Percentiles rank a stretch among this genome's conserved stretches.
These are phyloP conservation scores for Protodeltote pygarga DNA, from an alignment of 2,888 invertebrate genomes.

Conservation along the genomic window DNA sequence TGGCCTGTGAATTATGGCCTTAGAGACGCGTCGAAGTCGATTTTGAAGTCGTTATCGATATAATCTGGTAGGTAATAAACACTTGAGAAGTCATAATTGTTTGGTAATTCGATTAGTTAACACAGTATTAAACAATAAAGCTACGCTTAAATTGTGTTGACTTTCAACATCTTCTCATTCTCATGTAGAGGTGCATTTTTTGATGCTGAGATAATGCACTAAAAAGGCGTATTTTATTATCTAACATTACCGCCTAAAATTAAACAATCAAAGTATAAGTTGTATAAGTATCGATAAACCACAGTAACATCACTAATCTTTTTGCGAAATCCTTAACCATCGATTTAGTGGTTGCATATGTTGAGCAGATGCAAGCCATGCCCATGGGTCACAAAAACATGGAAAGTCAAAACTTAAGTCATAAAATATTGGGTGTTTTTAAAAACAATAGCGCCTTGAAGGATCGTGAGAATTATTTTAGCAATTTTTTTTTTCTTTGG, in stretches of 20 bases:
- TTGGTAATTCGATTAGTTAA: no score
- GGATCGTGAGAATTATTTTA: conserved; percentile 39
- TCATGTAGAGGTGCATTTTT: no score
- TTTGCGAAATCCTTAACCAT: conserved; percentile 74
- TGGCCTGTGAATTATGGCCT: conserved; percentile 77
- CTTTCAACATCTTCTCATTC: no score
- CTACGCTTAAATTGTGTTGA: no score
- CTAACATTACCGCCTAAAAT: no score
- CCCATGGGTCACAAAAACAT: conserved; percentile 63
- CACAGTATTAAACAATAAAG: no score
- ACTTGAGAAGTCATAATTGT: no score
- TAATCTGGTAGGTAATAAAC: no score
- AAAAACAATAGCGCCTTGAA: conserved; percentile 66
- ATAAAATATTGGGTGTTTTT: conserved; percentile 59
- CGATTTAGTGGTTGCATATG: conserved; percentile 77
- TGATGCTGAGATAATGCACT: no score
- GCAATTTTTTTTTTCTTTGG: no score
- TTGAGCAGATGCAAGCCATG: conserved; percentile 73
- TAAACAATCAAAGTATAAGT: not conserved
- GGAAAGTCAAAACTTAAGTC: conserved; percentile 58
- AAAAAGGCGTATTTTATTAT: no score
- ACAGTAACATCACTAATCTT: conserved; percentile 59
- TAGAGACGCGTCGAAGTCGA: conserved; percentile 51
- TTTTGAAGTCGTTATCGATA: conserved; percentile 53
- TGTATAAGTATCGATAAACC: conserved; percentile 15